Evolutionary conservation across 2,113 vertebrate species (phyloP), one percentile per base, ranked within the genome.

Genomic region (Hucho hucho): DNA sequence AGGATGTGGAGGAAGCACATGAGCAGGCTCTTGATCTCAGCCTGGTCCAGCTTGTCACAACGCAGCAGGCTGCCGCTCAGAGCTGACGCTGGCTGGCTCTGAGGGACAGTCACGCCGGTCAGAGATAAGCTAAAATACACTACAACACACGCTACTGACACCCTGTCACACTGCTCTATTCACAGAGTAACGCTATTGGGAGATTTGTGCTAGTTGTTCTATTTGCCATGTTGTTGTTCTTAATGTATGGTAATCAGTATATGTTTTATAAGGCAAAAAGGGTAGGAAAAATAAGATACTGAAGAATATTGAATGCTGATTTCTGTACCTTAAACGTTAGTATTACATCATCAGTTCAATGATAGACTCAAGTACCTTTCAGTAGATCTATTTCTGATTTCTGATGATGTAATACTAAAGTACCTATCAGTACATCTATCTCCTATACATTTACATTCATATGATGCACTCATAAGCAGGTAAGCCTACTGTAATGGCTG

Each of bases 1-100:
- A 99, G 91, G 80, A 99, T 93, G 63, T 98, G 95, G 74, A 99
- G 94, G 78, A 99, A 97, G 86, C 96, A 98, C 96, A 98, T 96
- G 66, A 99, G 93, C 69, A 99, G 92, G 84, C 95, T 98, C 89
- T 93, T 97, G 86, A 98, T 96, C 90, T 99, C 97, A 5, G 95
- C 93, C 83, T 96, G 94, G 84, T 99, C 96, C 80, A 99, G 92
- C 86, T 98, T 98, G 89, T 98, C 96, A 63, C 94, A 96, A 64
- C 97, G 95, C 83, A 98, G 90, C 68, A 96, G 66, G 0, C 91
- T 90, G 87, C 95, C 94, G 80, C 96, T 95, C 80, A 93, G 86
- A 77, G 93, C 87, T 18, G 92, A 93, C 18, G 91, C 89, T 59
- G 93, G 94, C 46, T 95, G 97, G 80, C 94, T 94, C 95, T 98